A percentile compares a stretch with the other conserved stretches of the same genome.
Evolutionary conservation across 92 coral and sea anemone genomes (phyloP).

Genomic region (Meandrina meandrites): DNA sequence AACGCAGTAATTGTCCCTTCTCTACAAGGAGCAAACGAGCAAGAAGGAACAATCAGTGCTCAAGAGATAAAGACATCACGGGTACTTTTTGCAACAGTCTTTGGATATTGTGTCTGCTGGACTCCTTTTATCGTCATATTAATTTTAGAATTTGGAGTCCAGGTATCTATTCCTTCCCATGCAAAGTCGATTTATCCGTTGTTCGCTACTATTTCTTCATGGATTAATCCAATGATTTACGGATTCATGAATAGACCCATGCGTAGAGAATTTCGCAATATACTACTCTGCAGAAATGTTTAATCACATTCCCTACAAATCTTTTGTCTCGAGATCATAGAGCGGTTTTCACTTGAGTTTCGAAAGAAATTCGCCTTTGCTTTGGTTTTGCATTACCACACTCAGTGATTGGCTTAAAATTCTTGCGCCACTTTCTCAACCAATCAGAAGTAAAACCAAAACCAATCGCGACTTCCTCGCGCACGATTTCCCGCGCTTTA

Average conservation of each 20-base stretch:
- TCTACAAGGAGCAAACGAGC: neutral
- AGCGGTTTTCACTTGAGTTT: too few species aligned
- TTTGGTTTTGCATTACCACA: too few species aligned
- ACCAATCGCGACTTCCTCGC: too few species aligned
- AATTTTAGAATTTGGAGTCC: neutral
- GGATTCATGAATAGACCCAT: neutral
- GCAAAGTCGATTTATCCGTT: neutral
- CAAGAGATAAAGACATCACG: constrained; percentile 1
- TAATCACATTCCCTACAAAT: neutral
- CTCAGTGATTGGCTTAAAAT: too few species aligned
- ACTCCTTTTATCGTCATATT: neutral
- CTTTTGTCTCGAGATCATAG: too few species aligned
- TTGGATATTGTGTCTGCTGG: constrained; percentile 9
- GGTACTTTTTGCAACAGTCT: neutral
- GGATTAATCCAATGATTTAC: neutral
- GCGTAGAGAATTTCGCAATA: neutral
- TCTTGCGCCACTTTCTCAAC: too few species aligned
- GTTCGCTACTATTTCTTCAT: neutral
- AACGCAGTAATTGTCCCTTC: neutral
- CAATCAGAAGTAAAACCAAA: too few species aligned
- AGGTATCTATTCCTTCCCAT: neutral
- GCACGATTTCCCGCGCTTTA: too few species aligned
- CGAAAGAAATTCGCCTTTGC: too few species aligned
- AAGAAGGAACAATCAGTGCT: neutral
- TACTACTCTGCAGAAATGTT: neutral